These are phyloP conservation scores for Epizoanthus fatuus DNA, from an alignment of 92 coral and sea anemone genomes.

Conservation along the genomic window DNA sequence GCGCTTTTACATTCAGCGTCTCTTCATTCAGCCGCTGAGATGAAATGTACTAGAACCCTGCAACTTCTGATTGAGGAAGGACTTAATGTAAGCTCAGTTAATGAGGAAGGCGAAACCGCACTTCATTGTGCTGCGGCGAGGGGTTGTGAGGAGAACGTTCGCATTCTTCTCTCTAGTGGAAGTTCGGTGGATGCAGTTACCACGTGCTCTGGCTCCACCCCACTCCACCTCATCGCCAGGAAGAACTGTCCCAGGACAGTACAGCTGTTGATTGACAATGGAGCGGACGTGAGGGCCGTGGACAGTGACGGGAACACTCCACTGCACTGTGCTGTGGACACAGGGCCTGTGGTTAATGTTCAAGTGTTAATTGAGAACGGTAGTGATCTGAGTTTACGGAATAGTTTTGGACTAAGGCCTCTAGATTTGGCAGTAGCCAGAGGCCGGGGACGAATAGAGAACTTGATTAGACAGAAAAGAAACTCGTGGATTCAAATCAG, in stretches of 20 bases:
- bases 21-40: constrained; percentile 34
- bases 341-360: constrained; percentile 8
- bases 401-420: not conserved
- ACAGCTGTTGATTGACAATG: constrained; percentile 23
- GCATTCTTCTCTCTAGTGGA: constrained; percentile 18
- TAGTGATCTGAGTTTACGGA: not conserved
- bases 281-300: not conserved
- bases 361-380: constrained; percentile 15
- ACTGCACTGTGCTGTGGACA: constrained; percentile 7
- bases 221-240: constrained; percentile 1
- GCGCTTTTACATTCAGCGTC: not conserved
- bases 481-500: constrained; percentile 17
- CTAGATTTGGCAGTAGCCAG: constrained; percentile 14
- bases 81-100: constrained; percentile 17
- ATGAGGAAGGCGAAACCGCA: not conserved
- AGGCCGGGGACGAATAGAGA: constrained; percentile 7
- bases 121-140: constrained; percentile 12
- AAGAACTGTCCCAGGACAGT: constrained; percentile 19
- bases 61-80: constrained; percentile 7
- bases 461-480: not conserved
- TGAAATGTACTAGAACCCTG: constrained; percentile 10
- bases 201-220: constrained; percentile 26
- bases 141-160: constrained; percentile 22
- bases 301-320: constrained; percentile 12
- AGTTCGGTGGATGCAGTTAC: not conserved